Evolutionary conservation across 1,140 invertebrate species (phyloP), one percentile per base, ranked within the genome.

Genomic region (Drosophila pseudoananassae): DNA sequence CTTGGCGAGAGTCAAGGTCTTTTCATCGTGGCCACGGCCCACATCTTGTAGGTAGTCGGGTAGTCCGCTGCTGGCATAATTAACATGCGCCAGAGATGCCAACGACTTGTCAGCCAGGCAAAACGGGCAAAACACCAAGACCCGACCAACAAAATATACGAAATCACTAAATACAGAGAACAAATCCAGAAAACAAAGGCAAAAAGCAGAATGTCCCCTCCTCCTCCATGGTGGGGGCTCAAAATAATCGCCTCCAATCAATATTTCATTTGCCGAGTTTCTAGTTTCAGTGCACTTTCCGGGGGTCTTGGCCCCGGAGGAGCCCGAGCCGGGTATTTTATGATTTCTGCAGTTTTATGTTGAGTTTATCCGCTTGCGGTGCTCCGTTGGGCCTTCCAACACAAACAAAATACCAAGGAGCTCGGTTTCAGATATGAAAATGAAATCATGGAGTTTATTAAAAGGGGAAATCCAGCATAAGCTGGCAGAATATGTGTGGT

Each of bases 51-150:
- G 63, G 57, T 71, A 79, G 54, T 66, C 49, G 56, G 9, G 1
- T n/a, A 2, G 56, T 45, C 59, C 59, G 63, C 20, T 52, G 63
- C 27, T 52, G 63, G 75, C 83, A 87, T 87, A 87, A 87, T 87
- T 87, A 87, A 78, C 82, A 88, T 87, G 83, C 82, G 83, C 78
- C 82, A 78, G 71, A 54, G 79, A 74, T 78, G 81, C 81, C 83
- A 88, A 69, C 81, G 68, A 77, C 57, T 64, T 78, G 76, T 61
- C 66, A 72, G 66, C 23, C 27, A 55, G 33, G 33, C 33, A 36
- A 76, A 70, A 68, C 55, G 53, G 61, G 25, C 20, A 51, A 31
- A 43, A 65, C 27, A 46, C 45, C 43, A 46, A 23, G 20, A 46
- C 8, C 15, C 40, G 9, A 27, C 25, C 25, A 27, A 27, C 25